Evolutionary conservation across 2,888 invertebrate genomes (phyloP), one percentile per base, ranked within the genome.

Genomic region (Tachina lurida): DNA sequence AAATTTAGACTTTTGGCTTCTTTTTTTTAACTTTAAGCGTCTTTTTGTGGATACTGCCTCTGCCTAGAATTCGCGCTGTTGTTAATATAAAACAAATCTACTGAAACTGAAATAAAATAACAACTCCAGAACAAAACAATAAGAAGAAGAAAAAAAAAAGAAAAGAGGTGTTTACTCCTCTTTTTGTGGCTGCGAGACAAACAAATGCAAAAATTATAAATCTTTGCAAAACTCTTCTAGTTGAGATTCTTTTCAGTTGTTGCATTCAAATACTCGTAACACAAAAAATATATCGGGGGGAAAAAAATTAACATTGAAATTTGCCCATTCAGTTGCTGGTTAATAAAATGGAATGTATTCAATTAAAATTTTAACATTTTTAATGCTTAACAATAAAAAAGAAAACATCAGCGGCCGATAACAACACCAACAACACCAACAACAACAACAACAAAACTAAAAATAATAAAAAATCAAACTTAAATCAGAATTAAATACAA

Each of bases 341-440:
- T 78, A 82, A 87, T 87, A 82, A 84, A 78, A 78, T 74, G 85
- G 85, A 87, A 79, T 85, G 85, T 71, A 78, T 87, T 85, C 85
- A 87, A 87, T 87, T 87, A 83, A 87, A 87, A 82, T 83, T 84
- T 87, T 82, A 84, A 84, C 87, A 83, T 82, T 87, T 86, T 86
- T 83, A 86, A 80, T 76, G 83, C 86, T 86, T 73, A 83, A 86
- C 79, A 79, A 83, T 68, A 79, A 76, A 86, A 75, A 56, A 76
- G 47, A 79, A 19, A 62, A 41, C 54, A 65, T 47, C 73, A 76
- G 39, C 68, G 43, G 10, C 49, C 49, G 49, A 17, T 7, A 65
- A 49, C 41, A 54, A 74, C 47, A 67, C 54, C 52, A 60, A 45
- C 22, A 15, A 22, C 43, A 39, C 10, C 52, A 41, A 71, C 31